These are phyloP conservation scores for Motacilla tschutschensis DNA, from an alignment of 2,113 vertebrate species.

Conservation along the genomic window DNA sequence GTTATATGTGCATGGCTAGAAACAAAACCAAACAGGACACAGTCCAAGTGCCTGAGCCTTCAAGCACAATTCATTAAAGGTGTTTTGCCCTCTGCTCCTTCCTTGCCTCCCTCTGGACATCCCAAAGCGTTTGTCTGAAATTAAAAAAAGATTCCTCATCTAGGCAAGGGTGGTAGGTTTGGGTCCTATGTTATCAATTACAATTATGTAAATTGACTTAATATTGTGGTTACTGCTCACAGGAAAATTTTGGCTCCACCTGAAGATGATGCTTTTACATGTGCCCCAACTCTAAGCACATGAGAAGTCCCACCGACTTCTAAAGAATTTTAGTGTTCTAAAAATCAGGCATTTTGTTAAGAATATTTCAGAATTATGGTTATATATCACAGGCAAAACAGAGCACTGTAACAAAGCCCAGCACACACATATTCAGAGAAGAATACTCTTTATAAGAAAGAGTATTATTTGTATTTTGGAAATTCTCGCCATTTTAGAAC, in stretches of 20 bases:
- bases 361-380: neutral
- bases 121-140: neutral
- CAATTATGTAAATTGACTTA: neutral
- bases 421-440: neutral
- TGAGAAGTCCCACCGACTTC: fast-evolving
- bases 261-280: neutral
- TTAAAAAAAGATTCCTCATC: neutral
- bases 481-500: neutral
- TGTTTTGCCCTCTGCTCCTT: fast-evolving
- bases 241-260: neutral
- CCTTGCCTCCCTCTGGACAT: neutral
- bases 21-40: neutral
- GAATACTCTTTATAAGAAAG: neutral
- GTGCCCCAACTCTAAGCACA: neutral
- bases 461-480: neutral
- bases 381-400: neutral
- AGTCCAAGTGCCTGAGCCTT: neutral
- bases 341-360: neutral
- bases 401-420: neutral
- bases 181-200: neutral
- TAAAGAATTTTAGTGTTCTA: neutral
- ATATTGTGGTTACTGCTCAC: neutral
- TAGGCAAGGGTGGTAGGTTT: neutral
- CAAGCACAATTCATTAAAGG: neutral
- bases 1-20: neutral